phyloP scores from a whole-genome alignment of 2,888 invertebrate genomes.

The Drosophila prostipennis region DNA sequence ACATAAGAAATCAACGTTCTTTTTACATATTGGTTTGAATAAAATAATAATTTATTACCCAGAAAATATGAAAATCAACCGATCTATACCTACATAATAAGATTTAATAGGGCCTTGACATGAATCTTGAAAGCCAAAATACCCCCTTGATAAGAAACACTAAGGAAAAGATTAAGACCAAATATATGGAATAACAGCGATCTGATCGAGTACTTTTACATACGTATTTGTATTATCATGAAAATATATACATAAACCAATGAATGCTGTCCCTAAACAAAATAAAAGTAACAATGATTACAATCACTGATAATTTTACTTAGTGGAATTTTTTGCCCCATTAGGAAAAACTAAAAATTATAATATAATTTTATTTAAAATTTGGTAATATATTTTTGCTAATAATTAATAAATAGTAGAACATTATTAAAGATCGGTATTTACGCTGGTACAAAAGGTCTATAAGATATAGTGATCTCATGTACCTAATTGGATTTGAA shows the following conservation, averaged over 20 bases:
- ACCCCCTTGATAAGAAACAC: conserved; percentile 19
- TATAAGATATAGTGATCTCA: neutral
- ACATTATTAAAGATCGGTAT: too few species aligned
- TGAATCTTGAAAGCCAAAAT: neutral
- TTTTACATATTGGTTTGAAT: too few species aligned
- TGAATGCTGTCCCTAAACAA: neutral
- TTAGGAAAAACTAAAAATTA: neutral
- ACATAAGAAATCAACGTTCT: neutral
- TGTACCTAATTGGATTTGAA: neutral
- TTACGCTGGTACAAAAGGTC: neutral
- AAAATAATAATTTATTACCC: too few species aligned
- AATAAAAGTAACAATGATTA: neutral
- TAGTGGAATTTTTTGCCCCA: neutral
- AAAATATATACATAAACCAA: neutral
- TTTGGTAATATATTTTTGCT: too few species aligned
- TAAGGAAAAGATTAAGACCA: neutral
- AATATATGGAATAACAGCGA: neutral
- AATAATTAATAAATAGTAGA: too few species aligned
- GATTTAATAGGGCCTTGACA: conserved; percentile 3
- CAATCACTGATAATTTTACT: neutral
- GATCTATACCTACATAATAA: neutral
- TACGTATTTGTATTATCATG: neutral
- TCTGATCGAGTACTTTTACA: neutral
- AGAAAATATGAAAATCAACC: neutral
- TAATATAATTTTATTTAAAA: too few species aligned